These are phyloP conservation scores for Schizopygopsis malacanthus DNA, from an alignment of 2,797 vertebrate genomes.

Conservation along the genomic window DNA sequence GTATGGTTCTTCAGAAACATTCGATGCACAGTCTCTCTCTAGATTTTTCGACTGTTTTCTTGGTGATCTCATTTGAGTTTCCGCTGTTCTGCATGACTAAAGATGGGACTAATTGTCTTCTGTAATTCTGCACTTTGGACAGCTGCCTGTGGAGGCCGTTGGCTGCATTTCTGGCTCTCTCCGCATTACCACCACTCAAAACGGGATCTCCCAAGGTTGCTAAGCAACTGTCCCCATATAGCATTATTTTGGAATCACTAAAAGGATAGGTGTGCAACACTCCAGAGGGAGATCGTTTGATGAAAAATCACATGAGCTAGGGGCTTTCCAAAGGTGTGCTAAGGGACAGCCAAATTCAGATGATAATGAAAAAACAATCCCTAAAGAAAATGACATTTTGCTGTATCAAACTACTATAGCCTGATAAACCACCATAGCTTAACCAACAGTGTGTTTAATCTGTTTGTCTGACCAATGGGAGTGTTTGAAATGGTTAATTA, in stretches of 20 bases:
- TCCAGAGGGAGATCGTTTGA: conserved; percentile 44
- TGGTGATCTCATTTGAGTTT: background rate
- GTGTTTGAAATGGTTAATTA: background rate
- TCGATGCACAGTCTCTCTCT: background rate
- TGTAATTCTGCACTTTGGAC: conserved; percentile 39
- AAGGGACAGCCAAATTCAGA: conserved; percentile 8
- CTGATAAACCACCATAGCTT: background rate
- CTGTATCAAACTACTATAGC: background rate
- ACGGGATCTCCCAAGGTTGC: conserved; percentile 62
- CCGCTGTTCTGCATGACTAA: conserved; percentile 39
- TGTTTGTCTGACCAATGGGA: background rate
- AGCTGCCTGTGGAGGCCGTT: conserved; percentile 36
- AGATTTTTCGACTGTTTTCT: conserved; percentile 7
- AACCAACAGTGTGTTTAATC: background rate
- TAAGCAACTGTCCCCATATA: conserved; percentile 63
- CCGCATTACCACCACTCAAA: conserved; percentile 53
- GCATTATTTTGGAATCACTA: conserved; percentile 51
- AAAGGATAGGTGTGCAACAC: conserved; percentile 51
- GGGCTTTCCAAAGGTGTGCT: conserved; percentile 28
- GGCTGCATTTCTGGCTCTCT: conserved; percentile 49
- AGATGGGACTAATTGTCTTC: conserved; percentile 50
- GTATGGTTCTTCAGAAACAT: background rate
- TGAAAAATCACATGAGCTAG: conserved; percentile 28
- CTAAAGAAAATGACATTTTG: background rate
- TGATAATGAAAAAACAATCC: conserved; percentile 32